Evolutionary conservation across 2,797 vertebrate genomes (phyloP), one percentile per base, ranked within the genome.

Genomic region (Emydoidea blandingii): DNA sequence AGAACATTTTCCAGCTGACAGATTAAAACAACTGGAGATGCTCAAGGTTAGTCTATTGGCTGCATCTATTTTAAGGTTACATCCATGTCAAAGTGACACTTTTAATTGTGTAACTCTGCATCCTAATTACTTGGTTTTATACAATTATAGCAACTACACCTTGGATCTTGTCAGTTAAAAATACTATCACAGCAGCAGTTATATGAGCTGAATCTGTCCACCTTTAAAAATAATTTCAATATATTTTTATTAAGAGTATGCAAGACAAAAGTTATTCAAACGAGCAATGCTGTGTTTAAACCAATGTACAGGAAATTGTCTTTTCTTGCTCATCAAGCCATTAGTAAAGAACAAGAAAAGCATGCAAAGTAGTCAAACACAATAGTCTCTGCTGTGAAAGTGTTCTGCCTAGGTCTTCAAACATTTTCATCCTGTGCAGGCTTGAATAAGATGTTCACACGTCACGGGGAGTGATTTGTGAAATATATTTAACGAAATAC

Each of bases 161-260:
- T 76, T 27, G 54, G n/a, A 94, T 92, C 31, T 91, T 85, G 31
- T 85, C 86, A 90, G 86, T 94, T 93, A 96, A 97, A 96, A 88
- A 41, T 78, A 93, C 95, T 91, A 87, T 53, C 91, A 57, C 95
- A 90, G 91, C 79, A 91, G 89, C 85, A 83, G 90, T 90, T 92
- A 82, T 87, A 65, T 68, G 79, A 96, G 76, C 74, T 86, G 94
- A 96, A 96, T 91, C 80, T 90, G 88, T 97, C 96, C 53, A 96
- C 23, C 76, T 90, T 92, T 96, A 89, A 96, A 97, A 92, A 90
- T 44, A 81, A 81, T 96, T 93, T 94, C 91, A 76, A 88, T 92
- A 96, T 90, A 12, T 29, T 62, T 80, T 81, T 19, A 25, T 29
- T 93, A 1, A 1, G 29, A 59, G 21, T 7, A n/a, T 87, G 85